Percentiles rank a stretch among this genome's conserved stretches.
Evolutionary conservation across 2,888 invertebrate species (phyloP).

Genomic region (Thymelicus lineola): DNA sequence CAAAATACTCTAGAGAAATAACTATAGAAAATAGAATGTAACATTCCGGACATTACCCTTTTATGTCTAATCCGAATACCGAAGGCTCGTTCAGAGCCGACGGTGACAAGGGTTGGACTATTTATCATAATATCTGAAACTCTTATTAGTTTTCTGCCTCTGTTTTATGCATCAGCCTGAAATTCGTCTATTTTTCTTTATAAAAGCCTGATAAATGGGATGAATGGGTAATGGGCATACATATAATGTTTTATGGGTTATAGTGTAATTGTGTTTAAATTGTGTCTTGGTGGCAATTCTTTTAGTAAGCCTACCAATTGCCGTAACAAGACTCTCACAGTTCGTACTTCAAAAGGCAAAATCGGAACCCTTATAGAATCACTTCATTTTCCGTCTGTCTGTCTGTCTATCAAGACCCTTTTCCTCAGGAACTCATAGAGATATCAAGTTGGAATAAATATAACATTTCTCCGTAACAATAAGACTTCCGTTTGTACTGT

Average conservation of each 20-base stretch:
- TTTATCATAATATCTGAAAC: slow-evolving; percentile 79
- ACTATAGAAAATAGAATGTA: slow-evolving; percentile 17
- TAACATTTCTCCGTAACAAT: too few relatives aligned
- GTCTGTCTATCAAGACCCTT: too few relatives aligned
- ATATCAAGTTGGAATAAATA: too few relatives aligned
- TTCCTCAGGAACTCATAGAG: too few relatives aligned
- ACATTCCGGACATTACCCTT: slow-evolving; percentile 30
- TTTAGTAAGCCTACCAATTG: too few relatives aligned
- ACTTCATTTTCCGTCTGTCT: too few relatives aligned
- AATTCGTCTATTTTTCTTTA: slow-evolving; percentile 13
- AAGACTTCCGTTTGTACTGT: too few relatives aligned
- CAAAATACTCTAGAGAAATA: slow-evolving; percentile 8
- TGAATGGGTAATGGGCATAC: background rate
- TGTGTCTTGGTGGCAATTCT: background rate
- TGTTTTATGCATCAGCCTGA: slow-evolving; percentile 74
- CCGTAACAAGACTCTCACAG: too few relatives aligned
- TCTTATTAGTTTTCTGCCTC: slow-evolving; percentile 73
- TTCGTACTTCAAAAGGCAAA: too few relatives aligned
- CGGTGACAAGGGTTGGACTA: slow-evolving; percentile 73
- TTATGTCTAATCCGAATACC: slow-evolving; percentile 36
- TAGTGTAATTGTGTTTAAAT: background rate
- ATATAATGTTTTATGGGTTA: background rate
- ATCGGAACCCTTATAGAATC: too few relatives aligned
- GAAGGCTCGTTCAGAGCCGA: slow-evolving; percentile 7
- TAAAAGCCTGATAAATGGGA: slow-evolving; percentile 11